A percentile compares a stretch with the other conserved stretches of the same genome.
Conservation (phyloP, 2,888 invertebrate genomes). For the Apoda limacodes region DNA sequence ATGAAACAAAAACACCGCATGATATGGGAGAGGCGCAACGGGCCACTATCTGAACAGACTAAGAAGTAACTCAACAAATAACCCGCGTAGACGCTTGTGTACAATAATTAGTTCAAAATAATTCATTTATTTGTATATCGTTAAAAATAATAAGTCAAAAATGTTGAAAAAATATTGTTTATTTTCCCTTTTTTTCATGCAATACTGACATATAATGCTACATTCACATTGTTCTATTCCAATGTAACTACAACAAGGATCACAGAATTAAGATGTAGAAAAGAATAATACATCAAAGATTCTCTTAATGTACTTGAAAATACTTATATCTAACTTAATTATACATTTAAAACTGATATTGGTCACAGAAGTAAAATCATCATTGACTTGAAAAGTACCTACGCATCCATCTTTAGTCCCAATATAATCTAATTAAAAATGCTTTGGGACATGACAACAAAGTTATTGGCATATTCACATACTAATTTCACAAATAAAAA, state of each 20-base stretch:
- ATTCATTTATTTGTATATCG: neutral
- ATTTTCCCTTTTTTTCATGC: slow-evolving; percentile 60
- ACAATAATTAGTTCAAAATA: no score
- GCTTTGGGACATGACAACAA: neutral
- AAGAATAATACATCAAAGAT: slow-evolving; percentile 44
- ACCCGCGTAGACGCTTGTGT: no score
- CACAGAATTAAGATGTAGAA: slow-evolving; percentile 60
- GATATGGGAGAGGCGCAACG: slow-evolving; percentile 96
- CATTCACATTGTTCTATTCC: slow-evolving; percentile 42
- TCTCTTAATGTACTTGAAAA: slow-evolving; percentile 50
- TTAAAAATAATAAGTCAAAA: slow-evolving; percentile 14
- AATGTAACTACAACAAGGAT: slow-evolving; percentile 56
- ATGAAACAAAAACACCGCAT: slow-evolving; percentile 99
- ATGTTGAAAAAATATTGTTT: slow-evolving; percentile 60
- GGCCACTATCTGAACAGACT: slow-evolving; percentile 65
- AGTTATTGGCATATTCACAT: neutral
- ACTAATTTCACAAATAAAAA: no score
- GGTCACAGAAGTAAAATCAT: slow-evolving; percentile 63
- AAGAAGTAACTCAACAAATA: no score
- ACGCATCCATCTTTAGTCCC: slow-evolving; percentile 49
- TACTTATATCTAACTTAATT: slow-evolving; percentile 51
- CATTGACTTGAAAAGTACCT: slow-evolving; percentile 43
- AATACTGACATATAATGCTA: slow-evolving; percentile 46
- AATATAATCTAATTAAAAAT: slow-evolving; percentile 31
- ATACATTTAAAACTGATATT: slow-evolving; percentile 52